Percentiles rank a stretch among this genome's conserved stretches.
phyloP scores from a whole-genome alignment of 2,797 vertebrate species.

The Parauchenoglanis ngamensis region DNA sequence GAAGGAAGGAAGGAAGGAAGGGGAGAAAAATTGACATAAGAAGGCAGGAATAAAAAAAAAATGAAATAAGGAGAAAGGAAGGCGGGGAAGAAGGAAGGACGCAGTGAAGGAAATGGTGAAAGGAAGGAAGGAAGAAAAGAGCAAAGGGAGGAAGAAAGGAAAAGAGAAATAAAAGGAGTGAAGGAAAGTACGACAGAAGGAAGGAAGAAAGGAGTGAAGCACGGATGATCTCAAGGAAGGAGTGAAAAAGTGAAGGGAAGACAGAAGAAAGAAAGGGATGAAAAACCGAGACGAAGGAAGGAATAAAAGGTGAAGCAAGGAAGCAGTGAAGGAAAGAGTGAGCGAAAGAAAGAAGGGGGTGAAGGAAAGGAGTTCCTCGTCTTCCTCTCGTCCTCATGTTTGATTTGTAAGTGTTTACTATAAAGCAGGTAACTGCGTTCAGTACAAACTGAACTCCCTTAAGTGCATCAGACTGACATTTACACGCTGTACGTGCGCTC shows the following conservation, averaged over 20 bases:
- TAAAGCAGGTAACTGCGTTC: too few species aligned
- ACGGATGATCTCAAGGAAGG: constrained; percentile 25
- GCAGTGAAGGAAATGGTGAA: constrained; percentile 20
- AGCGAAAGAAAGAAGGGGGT: neutral
- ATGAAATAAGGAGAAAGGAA: neutral
- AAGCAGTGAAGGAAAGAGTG: neutral
- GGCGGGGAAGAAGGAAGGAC: neutral
- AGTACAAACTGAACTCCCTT: neutral
- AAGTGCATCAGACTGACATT: neutral
- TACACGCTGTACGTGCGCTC: neutral
- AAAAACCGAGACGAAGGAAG: neutral
- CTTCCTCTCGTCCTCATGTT: too few species aligned
- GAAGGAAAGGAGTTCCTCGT: neutral
- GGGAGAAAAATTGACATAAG: neutral
- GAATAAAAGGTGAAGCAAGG: neutral
- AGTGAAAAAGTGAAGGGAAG: neutral
- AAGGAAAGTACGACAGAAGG: neutral
- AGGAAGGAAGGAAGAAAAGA: neutral
- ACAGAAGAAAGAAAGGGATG: neutral
- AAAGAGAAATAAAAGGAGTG: neutral
- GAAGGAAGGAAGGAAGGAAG: neutral
- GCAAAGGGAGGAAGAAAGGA: neutral
- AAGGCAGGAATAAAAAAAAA: neutral
- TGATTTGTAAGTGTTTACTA: too few species aligned
- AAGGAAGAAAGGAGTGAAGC: neutral